Conservation (phyloP, 2,113 vertebrate genomes). For the Eretmochelys imbricata region DNA sequence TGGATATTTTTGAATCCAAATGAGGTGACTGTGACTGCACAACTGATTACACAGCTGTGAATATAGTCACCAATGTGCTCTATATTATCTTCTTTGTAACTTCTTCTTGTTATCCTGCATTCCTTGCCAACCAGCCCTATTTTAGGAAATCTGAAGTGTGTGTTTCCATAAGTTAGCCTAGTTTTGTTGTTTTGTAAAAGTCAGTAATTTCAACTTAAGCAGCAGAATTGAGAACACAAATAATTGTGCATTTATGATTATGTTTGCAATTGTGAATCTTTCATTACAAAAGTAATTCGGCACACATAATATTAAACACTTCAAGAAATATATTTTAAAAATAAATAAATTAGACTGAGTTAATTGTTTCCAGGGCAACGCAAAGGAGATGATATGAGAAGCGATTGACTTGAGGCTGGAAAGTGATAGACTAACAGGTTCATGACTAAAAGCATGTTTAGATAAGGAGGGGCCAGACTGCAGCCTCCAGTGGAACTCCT, state of each 20-base stretch:
- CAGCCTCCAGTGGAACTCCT: background rate
- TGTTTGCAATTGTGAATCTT: background rate
- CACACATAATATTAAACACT: slow-evolving; percentile 1
- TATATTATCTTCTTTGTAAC: background rate
- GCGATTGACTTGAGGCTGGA: slow-evolving; percentile 15
- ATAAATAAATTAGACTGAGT: slow-evolving; percentile 7
- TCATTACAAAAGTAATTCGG: slow-evolving; percentile 30
- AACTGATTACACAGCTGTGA: background rate
- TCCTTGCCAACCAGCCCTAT: background rate
- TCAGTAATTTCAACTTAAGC: background rate
- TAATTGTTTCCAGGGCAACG: slow-evolving; percentile 40
- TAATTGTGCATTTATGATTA: background rate
- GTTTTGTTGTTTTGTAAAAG: background rate
- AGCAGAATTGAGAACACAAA: background rate
- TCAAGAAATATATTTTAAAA: background rate
- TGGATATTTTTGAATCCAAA: background rate
- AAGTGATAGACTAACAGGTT: slow-evolving; percentile 23
- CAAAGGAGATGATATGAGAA: slow-evolving; percentile 39
- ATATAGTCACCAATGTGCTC: background rate
- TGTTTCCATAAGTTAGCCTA: background rate
- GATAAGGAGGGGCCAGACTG: background rate
- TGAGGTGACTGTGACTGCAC: background rate
- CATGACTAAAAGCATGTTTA: background rate
- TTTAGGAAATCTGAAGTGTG: background rate
- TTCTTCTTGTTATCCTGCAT: background rate